A percentile compares a stretch with the other conserved stretches of the same genome.
Evolutionary conservation across 2,797 vertebrate species (phyloP).

Genomic region (Remorina albescens): DNA sequence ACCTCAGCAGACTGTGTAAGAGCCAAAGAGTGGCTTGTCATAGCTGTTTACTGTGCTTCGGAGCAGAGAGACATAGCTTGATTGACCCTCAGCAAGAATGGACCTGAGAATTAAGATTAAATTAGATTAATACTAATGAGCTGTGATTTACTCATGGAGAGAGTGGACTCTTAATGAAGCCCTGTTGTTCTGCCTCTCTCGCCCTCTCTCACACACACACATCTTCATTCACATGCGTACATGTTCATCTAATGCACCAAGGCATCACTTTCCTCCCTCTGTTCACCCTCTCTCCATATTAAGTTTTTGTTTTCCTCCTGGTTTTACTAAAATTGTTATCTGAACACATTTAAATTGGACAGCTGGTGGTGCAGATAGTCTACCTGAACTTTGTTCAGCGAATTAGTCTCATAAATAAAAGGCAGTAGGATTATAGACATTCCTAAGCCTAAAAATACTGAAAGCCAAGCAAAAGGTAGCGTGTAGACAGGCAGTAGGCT

Average conservation of each 20-base stretch:
- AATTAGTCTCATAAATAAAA: slow-evolving; percentile 23
- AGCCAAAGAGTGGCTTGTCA: slow-evolving; percentile 26
- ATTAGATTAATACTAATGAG: slow-evolving; percentile 76
- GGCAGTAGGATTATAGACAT: slow-evolving; percentile 34
- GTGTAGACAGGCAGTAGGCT: slow-evolving; percentile 27
- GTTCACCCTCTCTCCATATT: slow-evolving; percentile 18
- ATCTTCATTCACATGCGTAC: neutral
- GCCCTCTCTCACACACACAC: neutral
- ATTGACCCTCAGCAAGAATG: slow-evolving; percentile 41
- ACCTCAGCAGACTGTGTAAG: slow-evolving; percentile 37
- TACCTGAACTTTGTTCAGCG: slow-evolving; percentile 37
- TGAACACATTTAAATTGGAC: slow-evolving; percentile 37
- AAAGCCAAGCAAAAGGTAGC: slow-evolving; percentile 40
- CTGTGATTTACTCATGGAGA: slow-evolving; percentile 60
- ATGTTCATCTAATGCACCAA: slow-evolving; percentile 25
- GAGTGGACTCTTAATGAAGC: slow-evolving; percentile 58
- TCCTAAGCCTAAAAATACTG: slow-evolving; percentile 30
- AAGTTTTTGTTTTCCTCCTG: slow-evolving; percentile 38
- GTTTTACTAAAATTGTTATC: slow-evolving; percentile 46
- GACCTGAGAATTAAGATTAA: slow-evolving; percentile 55
- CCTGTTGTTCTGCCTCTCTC: slow-evolving; percentile 42
- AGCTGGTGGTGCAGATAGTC: slow-evolving; percentile 47
- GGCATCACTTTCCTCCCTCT: slow-evolving; percentile 35
- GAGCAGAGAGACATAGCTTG: slow-evolving; percentile 57
- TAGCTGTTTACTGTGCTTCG: slow-evolving; percentile 28